A percentile compares a stretch with the other conserved stretches of the same genome.
Evolutionary conservation across 2,888 invertebrate species (phyloP).

Genomic region (Mechanitis messenoides): DNA sequence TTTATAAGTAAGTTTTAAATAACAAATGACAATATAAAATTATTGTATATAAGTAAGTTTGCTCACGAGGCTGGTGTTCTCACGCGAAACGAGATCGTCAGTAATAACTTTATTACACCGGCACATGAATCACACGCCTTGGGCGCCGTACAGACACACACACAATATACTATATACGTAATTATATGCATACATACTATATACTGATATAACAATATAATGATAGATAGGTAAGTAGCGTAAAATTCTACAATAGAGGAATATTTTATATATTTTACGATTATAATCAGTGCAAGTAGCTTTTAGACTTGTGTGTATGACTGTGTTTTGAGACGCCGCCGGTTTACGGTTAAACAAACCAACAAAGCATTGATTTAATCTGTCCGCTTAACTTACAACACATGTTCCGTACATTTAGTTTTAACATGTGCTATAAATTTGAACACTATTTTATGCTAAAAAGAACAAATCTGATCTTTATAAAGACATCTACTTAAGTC

Average conservation of each 20-base stretch:
- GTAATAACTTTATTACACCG: constrained; percentile 44
- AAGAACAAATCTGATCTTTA: too few relatives aligned
- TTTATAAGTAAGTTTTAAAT: too few relatives aligned
- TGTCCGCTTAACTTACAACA: constrained; percentile 16
- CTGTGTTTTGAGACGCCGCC: constrained; percentile 10
- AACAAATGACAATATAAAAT: too few relatives aligned
- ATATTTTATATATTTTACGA: too few relatives aligned
- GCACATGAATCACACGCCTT: constrained; percentile 39
- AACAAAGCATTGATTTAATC: constrained; percentile 21
- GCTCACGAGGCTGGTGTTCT: constrained; percentile 22
- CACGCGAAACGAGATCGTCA: constrained; percentile 37
- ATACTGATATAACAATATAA: too few relatives aligned
- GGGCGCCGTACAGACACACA: constrained; percentile 29
- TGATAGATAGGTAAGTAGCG: too few relatives aligned
- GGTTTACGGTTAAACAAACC: constrained; percentile 15
- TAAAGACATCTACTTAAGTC: too few relatives aligned
- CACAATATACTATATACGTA: background rate
- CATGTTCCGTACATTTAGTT: constrained; percentile 13
- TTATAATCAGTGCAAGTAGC: background rate
- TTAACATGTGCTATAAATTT: constrained; percentile 16
- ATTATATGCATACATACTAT: background rate
- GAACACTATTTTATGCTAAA: background rate
- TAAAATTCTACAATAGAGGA: too few relatives aligned
- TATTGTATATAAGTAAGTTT: background rate
- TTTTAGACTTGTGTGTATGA: constrained; percentile 15